These are phyloP conservation scores for Paramormyrops kingsleyae DNA, from an alignment of 2,113 vertebrate species.

Conservation along the genomic window DNA sequence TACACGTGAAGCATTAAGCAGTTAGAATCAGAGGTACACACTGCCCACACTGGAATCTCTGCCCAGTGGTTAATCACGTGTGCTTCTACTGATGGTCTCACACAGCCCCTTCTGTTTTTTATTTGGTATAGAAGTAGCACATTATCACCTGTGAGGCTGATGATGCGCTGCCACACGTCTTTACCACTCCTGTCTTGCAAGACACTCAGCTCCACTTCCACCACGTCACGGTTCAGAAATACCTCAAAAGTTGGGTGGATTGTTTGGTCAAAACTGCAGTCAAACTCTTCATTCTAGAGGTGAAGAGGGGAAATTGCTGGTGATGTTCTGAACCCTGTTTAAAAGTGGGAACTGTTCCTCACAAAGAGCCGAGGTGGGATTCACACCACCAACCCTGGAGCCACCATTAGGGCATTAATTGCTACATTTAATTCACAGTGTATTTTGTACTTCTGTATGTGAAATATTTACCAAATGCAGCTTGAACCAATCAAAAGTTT, in stretches of 20 bases:
- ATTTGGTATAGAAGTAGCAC: not conserved
- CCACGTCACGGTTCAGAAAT: not conserved
- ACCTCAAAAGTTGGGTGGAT: not conserved
- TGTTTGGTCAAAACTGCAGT: not conserved
- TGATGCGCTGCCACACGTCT: not conserved
- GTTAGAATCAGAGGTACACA: not conserved
- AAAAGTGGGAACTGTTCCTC: not conserved
- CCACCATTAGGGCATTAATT: not conserved
- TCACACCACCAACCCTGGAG: not conserved
- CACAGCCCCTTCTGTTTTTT: not conserved
- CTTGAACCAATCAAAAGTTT: not conserved
- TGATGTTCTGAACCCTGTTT: not conserved
- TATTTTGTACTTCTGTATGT: not conserved
- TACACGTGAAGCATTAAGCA: not conserved
- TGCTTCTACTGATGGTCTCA: not conserved
- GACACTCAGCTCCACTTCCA: not conserved
- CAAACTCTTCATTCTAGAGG: not conserved
- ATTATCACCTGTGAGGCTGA: not conserved
- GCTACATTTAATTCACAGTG: not conserved
- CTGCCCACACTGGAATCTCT: not conserved
- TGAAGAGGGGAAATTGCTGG: not conserved
- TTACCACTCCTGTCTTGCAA: not conserved
- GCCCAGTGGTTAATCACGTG: not conserved
- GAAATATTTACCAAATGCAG: not conserved
- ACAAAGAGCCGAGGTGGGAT: not conserved